Evolutionary conservation across 2,113 vertebrate species (phyloP), one percentile per base, ranked within the genome.

Genomic region (Albula glossodonta): DNA sequence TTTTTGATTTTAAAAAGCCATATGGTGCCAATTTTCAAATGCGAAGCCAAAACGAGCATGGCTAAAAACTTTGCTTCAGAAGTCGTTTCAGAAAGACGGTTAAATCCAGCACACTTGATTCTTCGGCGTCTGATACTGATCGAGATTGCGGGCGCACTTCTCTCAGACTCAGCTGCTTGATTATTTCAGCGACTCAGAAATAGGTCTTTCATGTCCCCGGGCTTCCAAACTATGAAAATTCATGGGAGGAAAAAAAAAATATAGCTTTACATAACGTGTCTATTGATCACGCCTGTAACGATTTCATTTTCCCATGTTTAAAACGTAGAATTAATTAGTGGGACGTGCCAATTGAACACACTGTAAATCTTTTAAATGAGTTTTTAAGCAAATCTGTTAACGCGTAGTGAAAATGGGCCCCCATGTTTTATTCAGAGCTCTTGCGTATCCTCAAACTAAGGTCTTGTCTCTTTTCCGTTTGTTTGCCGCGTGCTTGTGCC

Each of bases 401-500:
- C 86, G 78, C 51, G 3, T 83, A 51, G 88, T 81, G 22, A 83
- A 85, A 87, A 41, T 1, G 77, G 80, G 17, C 86, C 81, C 89
- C 88, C 88, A 89, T 87, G 90, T 84, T 89, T 91, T 88, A 93
- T 90, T 89, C 88, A 83, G 50, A 84, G 74, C 41, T 88, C 87
- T 90, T 86, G 88, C 86, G 88, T 92, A 88, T 89, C 83, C 90
- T 89, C 51, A 84, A 88, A 82, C 87, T 87, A 60, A 51, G 51
- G 51, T 85, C 84, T 11, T 25, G 60, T 84, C 48, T 83, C 1
- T 77, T 81, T 56, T 87, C 82, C 88, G 31, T 90, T 93, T 92
- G 91, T 93, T 91, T 89, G 80, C 91, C 91, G 88, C 92, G 93
- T 17, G 90, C 92, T 89, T 91, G 88, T 84, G 77, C 70, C 63